Evolutionary conservation across 1,140 invertebrate genomes (phyloP), one percentile per base, ranked within the genome.

Genomic region (Hylaeus volcanicus): DNA sequence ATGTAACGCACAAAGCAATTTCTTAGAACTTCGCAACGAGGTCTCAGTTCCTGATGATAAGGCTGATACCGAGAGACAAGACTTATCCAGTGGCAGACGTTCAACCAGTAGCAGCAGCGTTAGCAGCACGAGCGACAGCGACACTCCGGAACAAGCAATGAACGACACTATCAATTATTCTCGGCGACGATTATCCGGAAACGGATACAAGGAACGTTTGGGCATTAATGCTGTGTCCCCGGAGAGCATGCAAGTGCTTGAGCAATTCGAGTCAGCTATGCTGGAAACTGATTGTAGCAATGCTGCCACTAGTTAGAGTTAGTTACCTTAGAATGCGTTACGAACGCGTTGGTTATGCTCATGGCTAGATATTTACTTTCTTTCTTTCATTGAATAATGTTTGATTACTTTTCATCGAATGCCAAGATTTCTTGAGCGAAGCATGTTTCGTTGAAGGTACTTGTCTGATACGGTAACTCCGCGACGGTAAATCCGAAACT

Each of bases 1-100:
- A 43, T 77, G 71, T 76, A 88, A 80, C 79, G 83, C 83, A 86
- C 86, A 88, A 81, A 83, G 74, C 60, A 88, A 81, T 86, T 77
- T 81, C 63, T 60, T 82, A 61, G 74, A 86, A 69, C 82, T 88
- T 81, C 74, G 66, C 71, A 80, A 82, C 37, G 82, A 89, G 77
- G 74, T 89, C 56, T 84, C 85, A 88, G 86, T 90, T 89, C 84
- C 89, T 91, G 88, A 91, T 39, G 84, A 88, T 84, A 90, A 91
- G 89, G 87, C 89, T 90, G 89, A 91, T 43, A 80, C 79, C 80
- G 88, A 87, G 83, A 90, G 76, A 82, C 83, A 86, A 89, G 88
- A 90, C 83, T 88, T 81, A 87, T 61, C 74, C 64, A 82, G 83
- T 74, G 79, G 82, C 72, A 68, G 81, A 71, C 66, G 63, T 14